Evolutionary conservation across 64 coral and sea anemone genomes (phyloP), one percentile per base, ranked within the genome.

Genomic region (Hydrozoanthus tunicans): DNA sequence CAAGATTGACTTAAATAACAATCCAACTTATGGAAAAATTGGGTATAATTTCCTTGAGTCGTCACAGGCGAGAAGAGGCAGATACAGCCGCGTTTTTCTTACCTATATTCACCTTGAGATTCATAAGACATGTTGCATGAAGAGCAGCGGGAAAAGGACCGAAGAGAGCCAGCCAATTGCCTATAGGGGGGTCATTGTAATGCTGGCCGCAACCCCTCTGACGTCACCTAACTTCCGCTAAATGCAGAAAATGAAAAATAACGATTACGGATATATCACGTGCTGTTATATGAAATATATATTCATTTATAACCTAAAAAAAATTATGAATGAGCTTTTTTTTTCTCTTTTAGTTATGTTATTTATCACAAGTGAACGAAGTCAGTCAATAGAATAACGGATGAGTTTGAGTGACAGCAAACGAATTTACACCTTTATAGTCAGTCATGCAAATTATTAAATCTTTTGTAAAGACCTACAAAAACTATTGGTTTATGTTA

Each of bases 41-140:
- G 60, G 11, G 53, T 9, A 58, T 5, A 14, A 70, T 79, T 15
- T 56, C 0, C 12, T 56, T 9, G 12, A 52, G 3, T 81, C 1
- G 65, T 65, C 67, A 58, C 81, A 6, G 15, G 3, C 14, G 17
- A 9, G 20, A 74, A 91, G 59, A 23, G 15, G 7, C 32, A 11
- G 9, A 7, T 62, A 94, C 78, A 57, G 60, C 54, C 61, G 51
- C 5, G 20, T 10, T 60, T 69, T 76, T 91, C 92, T 12, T 75
- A 96, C 95, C 95, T 96, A 81, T 78, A 79, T 89, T 96, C 92
- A 77, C 62, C 26, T 88, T 80, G 32, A 90, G 83, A 89, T 71
- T 96, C 95, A 71, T 70, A 66, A 91, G 95, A 96, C 95, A 96
- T 96, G 82, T 96, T 93, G 92, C 95, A 92, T 93, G 89, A 96